Percentiles rank a stretch among this genome's conserved stretches.
Conservation (phyloP, 2,888 invertebrate species). For the Fabriciana adippe region DNA sequence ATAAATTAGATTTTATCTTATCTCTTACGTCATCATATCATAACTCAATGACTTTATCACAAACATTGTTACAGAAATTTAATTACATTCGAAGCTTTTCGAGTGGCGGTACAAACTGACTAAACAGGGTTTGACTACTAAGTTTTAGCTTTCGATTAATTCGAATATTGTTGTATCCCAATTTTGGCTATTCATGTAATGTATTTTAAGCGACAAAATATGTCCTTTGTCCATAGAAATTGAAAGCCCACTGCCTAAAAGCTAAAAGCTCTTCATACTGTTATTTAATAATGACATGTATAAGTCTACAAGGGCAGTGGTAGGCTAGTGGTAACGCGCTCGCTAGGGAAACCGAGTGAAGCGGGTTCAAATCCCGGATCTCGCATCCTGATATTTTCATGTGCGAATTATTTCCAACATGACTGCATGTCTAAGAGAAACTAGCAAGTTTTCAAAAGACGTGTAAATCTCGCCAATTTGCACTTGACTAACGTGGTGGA, state of each 20-base stretch:
- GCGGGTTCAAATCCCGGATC: too few species aligned
- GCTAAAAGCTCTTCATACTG: conserved; percentile 4
- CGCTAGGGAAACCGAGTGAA: too few species aligned
- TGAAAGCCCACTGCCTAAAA: background rate
- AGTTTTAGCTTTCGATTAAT: conserved; percentile 16
- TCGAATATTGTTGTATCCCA: background rate
- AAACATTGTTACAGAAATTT: conserved; percentile 27
- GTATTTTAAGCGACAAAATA: conserved; percentile 9
- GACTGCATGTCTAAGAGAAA: too few species aligned
- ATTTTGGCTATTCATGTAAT: background rate
- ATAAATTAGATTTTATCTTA: background rate
- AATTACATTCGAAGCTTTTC: conserved; percentile 19
- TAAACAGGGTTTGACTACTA: conserved; percentile 24
- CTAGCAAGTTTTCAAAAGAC: too few species aligned
- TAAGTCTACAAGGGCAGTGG: too few species aligned
- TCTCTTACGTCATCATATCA: background rate
- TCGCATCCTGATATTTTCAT: too few species aligned
- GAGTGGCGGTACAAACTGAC: conserved; percentile 29
- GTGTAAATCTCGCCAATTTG: too few species aligned
- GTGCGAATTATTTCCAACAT: too few species aligned
- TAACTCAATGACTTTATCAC: conserved; percentile 24
- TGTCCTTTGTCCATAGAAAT: conserved; percentile 6
- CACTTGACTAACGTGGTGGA: too few species aligned
- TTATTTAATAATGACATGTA: background rate
- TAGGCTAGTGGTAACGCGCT: background rate